Base-by-base conservation (phyloP, 2,113 vertebrate genomes). In the Catagonus wagneri region DNA sequence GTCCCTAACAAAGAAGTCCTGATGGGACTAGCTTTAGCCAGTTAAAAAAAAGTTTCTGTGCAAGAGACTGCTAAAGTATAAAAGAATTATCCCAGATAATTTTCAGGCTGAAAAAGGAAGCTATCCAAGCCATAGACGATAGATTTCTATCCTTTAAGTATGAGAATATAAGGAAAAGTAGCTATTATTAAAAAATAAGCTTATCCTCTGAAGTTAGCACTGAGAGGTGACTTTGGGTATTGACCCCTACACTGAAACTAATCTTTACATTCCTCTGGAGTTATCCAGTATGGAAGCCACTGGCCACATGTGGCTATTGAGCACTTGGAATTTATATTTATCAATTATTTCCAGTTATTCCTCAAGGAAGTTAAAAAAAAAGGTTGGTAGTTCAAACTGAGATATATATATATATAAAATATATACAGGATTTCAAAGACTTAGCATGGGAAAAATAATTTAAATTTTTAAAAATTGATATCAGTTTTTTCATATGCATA, bases 351-450 rank as follows among this genome's bases (percentile, higher is more conserved):
- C 58, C 5, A 75, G 34, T 54, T 58, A 83, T 68, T 83, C 27
- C 23, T 75, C 60, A 75, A 25, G 44, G 58, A 65, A 95, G 36
- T 92, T 92, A 79, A 80, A 86, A n/a, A 83, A 27, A 68, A 39
- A 86, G 72, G 23, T 19, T 88, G 52, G 19, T 60, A 60, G 75
- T 88, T 84, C 29, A 32, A 92, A 63, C 29, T 54, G 60, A 54
- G 69, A 69, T 56, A 23, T 23, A 44, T 44, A 7, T 44, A 44
- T 54, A 12, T 54, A 39, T 71, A 44, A 89, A 81, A 85, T 72
- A 61, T 10, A 83, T 7, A 23, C 15, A 75, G 65, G 39, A 44
- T 76, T 96, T 93, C 83, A 80, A 96, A 84, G 92, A 75, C n/a
- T 90, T 90, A 89, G 10, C n/a, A 32, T 60, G 15, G 52, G 76